Base-by-base conservation (phyloP, 1,140 invertebrate genomes). In the Philaenus spumarius region DNA sequence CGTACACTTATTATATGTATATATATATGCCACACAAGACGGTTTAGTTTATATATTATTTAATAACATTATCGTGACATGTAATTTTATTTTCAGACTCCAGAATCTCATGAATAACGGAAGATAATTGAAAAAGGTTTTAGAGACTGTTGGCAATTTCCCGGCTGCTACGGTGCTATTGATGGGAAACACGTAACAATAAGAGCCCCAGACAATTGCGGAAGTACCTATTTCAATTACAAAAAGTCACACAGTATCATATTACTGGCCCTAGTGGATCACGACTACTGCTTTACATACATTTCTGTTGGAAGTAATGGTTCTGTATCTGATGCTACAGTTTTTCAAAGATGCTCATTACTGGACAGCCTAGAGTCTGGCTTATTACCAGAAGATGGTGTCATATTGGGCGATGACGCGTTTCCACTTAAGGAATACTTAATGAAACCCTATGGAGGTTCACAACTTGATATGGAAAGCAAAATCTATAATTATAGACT, bases 121-220 rank as follows among this genome's bases (percentile, higher is more conserved):
- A 53, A 59, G 6, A 52, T 1, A 2, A 59, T 52, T 3, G 47
- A 59, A 42, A 1, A 52, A 2, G 57, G 37, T 1, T 59, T 59
- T 20, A 14, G 40, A 19, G 40, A 43, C 23, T 37, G 39, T 37
- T 61, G 62, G 60, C 58, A 66, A 54, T 71, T 72, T 58, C 71
- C 66, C 7, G 54, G 62, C 40, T 68, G 66, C 39, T 54, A 68
- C 54, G 67, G 68, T 1, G 66, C 66, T 15, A 64, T 70, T 22
- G 71, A 74, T 60, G 67, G 70, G 7, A 75, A 72, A 37, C 69
- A 75, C 46, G 52, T 73, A 12, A 19, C 59, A 17, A 70, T 72
- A 48, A 39, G 62, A 30, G 59, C 53, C 0, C 67, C 69, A 12
- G 7, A 23, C 23, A 60, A 58, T 20, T 58, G 62, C 46, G 68